Evolutionary conservation across 2,113 vertebrate species (phyloP), one percentile per base, ranked within the genome.

Genomic region (Psophia crepitans): DNA sequence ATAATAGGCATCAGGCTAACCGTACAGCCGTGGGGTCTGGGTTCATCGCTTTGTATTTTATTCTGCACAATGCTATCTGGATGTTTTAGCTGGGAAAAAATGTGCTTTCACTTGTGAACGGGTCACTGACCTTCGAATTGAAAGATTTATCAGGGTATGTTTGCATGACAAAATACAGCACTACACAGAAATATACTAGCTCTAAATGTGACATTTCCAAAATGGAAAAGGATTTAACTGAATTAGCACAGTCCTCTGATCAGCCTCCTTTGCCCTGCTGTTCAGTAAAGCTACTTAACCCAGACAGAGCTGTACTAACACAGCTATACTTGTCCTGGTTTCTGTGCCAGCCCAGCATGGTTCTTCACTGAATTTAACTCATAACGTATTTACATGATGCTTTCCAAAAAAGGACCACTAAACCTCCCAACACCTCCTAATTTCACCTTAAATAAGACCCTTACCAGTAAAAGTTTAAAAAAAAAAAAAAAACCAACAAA

Each of bases 221-320:
- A 97, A 91, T 93, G 84, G 93, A 94, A 96, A 89, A 91, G 89
- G 96, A 97, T 97, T 97, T 96, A 96, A 94, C 77, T 96, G 93
- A 95, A 97, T 97, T 97, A 96, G 93, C 80, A 91, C 65, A 97
- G 93, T 85, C 84, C 93, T 96, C 94, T 96, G 96, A 96, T 97
- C 96, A 96, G 89, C 43, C 65, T 96, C 87, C 94, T 76, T 60
- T 96, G 89, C 84, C 94, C 95, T 94, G 95, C 96, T 96, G 95
- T 94, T 96, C 93, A 89, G 87, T 43, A 96, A 96, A 97, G 93
- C 94, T 97, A 94, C 94, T 95, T 91, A 96, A 91, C 93, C 93
- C 91, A 96, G 89, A 35, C 86, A 84, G 91, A 97, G 89, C 91
- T 87, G 94, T 48, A 78, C 91, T 94, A 95, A 91, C 95, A 81